Evolutionary conservation across 2,797 vertebrate genomes (phyloP).

Genomic region (Argyrosomus regius): DNA sequence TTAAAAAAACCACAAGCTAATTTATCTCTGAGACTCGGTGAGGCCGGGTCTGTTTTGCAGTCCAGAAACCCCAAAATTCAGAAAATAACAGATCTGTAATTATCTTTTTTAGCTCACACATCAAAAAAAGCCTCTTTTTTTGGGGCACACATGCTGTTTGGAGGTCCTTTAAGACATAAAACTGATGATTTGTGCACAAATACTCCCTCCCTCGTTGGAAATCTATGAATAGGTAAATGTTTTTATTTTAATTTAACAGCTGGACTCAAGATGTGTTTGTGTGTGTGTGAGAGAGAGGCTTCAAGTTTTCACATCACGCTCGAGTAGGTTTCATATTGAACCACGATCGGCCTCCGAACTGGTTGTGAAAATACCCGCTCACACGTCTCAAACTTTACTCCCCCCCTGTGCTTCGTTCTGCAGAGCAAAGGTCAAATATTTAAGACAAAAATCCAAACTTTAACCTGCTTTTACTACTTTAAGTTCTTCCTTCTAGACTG

Average conservation of each 20-base stretch:
- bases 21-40: constrained; percentile 48
- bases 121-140: constrained; percentile 36
- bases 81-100: constrained; percentile 73
- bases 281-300: not conserved
- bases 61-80: constrained; percentile 60
- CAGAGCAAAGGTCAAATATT: not conserved
- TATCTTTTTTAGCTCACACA: constrained; percentile 53
- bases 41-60: constrained; percentile 44
- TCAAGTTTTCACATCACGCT: not conserved
- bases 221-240: not conserved
- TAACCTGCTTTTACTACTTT: not conserved
- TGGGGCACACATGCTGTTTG: constrained; percentile 18
- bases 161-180: not conserved
- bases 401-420: not conserved
- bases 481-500: not conserved
- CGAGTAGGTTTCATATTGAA: not conserved
- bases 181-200: not conserved
- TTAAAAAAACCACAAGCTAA: constrained; percentile 36
- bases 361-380: not conserved
- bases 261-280: constrained; percentile 1
- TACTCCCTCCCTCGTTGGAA: not conserved
- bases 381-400: no score
- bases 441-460: not conserved
- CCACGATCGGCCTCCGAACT: not conserved
- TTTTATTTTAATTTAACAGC: not conserved